phyloP scores from a whole-genome alignment of 1,140 invertebrate genomes.

The Adelges cooleyi region DNA sequence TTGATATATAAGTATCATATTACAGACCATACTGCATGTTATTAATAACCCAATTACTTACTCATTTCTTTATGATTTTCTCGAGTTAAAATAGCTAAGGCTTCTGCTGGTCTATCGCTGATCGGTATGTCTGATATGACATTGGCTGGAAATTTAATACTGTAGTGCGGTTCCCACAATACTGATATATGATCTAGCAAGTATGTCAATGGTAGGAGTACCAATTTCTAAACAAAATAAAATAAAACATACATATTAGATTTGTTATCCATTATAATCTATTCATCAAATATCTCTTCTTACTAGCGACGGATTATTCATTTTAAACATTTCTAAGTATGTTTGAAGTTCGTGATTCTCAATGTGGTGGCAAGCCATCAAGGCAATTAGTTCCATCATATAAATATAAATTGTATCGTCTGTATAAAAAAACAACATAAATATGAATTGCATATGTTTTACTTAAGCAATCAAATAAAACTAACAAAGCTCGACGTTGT shows the following conservation, averaged over 20 bases:
- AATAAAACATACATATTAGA: slow-evolving; percentile 2
- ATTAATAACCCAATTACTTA: too few relatives aligned
- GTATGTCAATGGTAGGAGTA: slow-evolving; percentile 44
- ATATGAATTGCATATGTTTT: background rate
- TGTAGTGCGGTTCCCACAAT: slow-evolving; percentile 45
- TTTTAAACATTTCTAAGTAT: slow-evolving; percentile 47
- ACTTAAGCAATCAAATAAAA: background rate
- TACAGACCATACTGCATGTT: too few relatives aligned
- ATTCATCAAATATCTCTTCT: too few relatives aligned
- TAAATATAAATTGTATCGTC: slow-evolving; percentile 43
- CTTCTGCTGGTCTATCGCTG: slow-evolving; percentile 33
- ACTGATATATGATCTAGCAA: slow-evolving; percentile 39
- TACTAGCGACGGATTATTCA: slow-evolving; percentile 41
- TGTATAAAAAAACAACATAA: slow-evolving; percentile 33
- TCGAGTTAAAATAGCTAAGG: slow-evolving; percentile 32
- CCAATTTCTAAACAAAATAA: slow-evolving; percentile 34
- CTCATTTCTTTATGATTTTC: slow-evolving; percentile 27
- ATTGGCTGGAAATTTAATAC: slow-evolving; percentile 44
- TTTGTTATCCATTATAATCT: slow-evolving; percentile 7
- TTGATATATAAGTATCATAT: too few relatives aligned
- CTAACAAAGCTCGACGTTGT: slow-evolving; percentile 4
- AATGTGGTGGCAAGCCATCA: slow-evolving; percentile 45
- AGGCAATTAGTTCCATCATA: slow-evolving; percentile 44
- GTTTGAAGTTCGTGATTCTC: slow-evolving; percentile 43
- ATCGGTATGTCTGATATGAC: slow-evolving; percentile 25